Evolutionary conservation across 2,888 invertebrate genomes (phyloP).

Genomic region (Mamestra brassicae): DNA sequence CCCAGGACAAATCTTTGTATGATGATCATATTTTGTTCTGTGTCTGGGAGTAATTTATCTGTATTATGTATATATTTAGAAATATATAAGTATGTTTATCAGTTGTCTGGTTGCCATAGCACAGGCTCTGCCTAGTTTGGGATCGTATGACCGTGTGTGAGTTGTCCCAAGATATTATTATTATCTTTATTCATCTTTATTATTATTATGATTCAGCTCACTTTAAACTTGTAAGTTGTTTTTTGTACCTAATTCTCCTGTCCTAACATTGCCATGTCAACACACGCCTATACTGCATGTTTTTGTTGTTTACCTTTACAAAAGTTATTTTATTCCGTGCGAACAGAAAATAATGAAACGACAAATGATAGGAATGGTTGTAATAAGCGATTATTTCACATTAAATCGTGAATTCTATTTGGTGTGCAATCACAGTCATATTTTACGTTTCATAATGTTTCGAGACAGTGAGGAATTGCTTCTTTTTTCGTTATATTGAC

Average conservation of each 20-base stretch:
- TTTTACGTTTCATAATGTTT: conserved; percentile 42
- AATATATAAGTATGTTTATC: too few relatives aligned
- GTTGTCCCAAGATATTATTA: too few relatives aligned
- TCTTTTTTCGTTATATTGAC: conserved; percentile 32
- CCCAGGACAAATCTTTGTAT: too few relatives aligned
- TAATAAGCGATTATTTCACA: conserved; percentile 51
- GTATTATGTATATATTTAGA: too few relatives aligned
- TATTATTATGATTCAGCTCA: background rate
- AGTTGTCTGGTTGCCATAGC: too few relatives aligned
- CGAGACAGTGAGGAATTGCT: conserved; percentile 43
- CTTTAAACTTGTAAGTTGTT: background rate
- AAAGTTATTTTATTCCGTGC: conserved; percentile 24
- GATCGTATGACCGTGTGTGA: too few relatives aligned
- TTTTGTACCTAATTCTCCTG: background rate
- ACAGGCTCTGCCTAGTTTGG: too few relatives aligned
- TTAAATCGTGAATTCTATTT: conserved; percentile 42
- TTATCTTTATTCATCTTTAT: too few relatives aligned
- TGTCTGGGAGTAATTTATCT: too few relatives aligned
- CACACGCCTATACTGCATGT: background rate
- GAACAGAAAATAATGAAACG: conserved; percentile 18
- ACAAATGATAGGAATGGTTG: conserved; percentile 41
- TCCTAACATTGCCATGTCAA: background rate
- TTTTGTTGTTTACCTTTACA: conserved; percentile 8
- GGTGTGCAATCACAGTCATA: conserved; percentile 40
- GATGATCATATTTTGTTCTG: too few relatives aligned